phyloP scores from a whole-genome alignment of 1,140 invertebrate species.

The Heliconius nattereri region DNA sequence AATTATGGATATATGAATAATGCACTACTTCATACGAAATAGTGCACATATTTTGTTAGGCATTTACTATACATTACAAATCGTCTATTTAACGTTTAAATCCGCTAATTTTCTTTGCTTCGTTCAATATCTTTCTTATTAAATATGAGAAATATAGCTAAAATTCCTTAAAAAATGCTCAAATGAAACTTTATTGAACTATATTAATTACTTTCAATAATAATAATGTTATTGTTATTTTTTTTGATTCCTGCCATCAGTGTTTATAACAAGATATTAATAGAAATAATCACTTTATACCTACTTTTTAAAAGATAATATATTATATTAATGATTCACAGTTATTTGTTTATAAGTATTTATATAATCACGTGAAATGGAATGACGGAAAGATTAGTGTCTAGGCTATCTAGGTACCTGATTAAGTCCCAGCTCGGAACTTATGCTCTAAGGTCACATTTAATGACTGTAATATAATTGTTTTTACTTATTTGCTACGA shows the following conservation, averaged over 20 bases:
- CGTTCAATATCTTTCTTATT: too few relatives aligned
- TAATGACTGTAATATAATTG: neutral
- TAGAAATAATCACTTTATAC: neutral
- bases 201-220: too few relatives aligned
- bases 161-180: too few relatives aligned
- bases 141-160: too few relatives aligned
- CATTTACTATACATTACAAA: neutral
- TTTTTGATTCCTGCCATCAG: too few relatives aligned
- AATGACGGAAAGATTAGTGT: neutral
- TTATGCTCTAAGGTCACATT: neutral
- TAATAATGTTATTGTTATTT: too few relatives aligned
- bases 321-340: neutral
- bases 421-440: neutral
- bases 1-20: neutral
- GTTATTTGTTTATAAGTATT: neutral
- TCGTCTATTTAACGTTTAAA: neutral
- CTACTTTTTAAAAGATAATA: neutral
- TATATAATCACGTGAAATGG: conserved; percentile 2
- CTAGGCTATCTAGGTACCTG: conserved; percentile 5
- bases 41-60: neutral
- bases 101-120: neutral
- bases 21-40: neutral
- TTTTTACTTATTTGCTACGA: neutral
- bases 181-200: too few relatives aligned
- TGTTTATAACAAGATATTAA: too few relatives aligned